Conservation (phyloP, 2,888 invertebrate genomes). For the Argyresthia albistria region DNA sequence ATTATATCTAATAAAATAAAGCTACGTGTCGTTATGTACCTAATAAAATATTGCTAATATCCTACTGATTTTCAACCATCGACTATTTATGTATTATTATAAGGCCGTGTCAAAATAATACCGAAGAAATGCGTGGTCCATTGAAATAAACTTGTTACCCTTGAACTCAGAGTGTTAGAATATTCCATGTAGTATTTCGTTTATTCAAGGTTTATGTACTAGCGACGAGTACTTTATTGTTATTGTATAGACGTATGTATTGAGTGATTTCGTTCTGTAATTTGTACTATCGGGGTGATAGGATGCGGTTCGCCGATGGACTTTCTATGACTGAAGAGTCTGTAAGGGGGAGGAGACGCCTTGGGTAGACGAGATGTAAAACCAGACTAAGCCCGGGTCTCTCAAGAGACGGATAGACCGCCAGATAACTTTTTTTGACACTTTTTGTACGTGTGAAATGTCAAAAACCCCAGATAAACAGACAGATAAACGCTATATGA, state of each 20-base stretch:
- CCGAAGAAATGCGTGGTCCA: constrained; percentile 32
- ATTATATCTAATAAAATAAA: too few relatives aligned
- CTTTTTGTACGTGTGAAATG: too few relatives aligned
- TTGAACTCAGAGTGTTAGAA: constrained; percentile 56
- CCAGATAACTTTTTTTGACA: too few relatives aligned
- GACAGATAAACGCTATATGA: too few relatives aligned
- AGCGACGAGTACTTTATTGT: constrained; percentile 57
- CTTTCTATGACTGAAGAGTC: constrained; percentile 52
- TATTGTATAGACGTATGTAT: constrained; percentile 61
- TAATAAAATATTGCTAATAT: too few relatives aligned
- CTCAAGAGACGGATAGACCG: too few relatives aligned
- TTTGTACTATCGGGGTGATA: constrained; percentile 56
- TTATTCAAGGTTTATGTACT: constrained; percentile 47
- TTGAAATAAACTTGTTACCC: constrained; percentile 43
- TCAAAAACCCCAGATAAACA: too few relatives aligned
- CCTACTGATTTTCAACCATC: too few relatives aligned
- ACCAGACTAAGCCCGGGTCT: too few relatives aligned
- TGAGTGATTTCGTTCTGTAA: constrained; percentile 51
- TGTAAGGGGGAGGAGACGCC: neutral
- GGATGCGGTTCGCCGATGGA: constrained; percentile 63
- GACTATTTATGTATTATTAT: too few relatives aligned
- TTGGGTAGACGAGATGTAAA: neutral
- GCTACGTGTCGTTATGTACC: too few relatives aligned
- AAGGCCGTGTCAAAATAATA: neutral
- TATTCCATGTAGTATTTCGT: constrained; percentile 59